Conservation (phyloP, 2,797 vertebrate species). For the Sciurus carolinensis region DNA sequence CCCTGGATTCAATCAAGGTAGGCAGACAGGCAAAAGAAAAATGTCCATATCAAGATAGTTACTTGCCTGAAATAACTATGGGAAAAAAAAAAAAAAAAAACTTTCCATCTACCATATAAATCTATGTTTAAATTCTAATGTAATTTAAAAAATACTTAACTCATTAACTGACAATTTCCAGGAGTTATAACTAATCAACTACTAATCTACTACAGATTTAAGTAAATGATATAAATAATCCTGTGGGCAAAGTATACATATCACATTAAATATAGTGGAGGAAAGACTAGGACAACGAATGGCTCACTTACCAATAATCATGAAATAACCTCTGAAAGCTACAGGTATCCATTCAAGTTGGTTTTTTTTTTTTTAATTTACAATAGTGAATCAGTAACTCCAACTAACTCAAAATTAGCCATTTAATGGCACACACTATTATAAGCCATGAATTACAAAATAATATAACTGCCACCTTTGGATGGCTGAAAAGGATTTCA, state of each 20-base stretch:
- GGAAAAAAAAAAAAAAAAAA: slow-evolving; percentile 5
- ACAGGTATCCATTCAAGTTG: background rate
- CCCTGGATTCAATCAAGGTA: too few species aligned
- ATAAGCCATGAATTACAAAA: slow-evolving; percentile 60
- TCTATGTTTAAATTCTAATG: slow-evolving; percentile 16
- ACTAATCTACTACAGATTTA: slow-evolving; percentile 27
- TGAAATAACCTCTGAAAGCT: slow-evolving; percentile 22
- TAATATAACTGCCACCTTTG: slow-evolving; percentile 47
- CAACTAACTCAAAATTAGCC: slow-evolving; percentile 1
- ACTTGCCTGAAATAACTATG: slow-evolving; percentile 52
- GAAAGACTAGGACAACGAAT: slow-evolving; percentile 23
- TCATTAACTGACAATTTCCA: slow-evolving; percentile 23
- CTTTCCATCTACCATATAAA: background rate
- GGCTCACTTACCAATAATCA: background rate
- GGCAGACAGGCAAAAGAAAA: too few species aligned
- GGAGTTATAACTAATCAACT: slow-evolving; percentile 53
- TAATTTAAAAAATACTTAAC: slow-evolving; percentile 60
- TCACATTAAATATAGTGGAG: background rate
- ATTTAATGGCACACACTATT: slow-evolving; percentile 57
- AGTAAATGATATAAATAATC: slow-evolving; percentile 4
- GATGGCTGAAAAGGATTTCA: slow-evolving; percentile 64
- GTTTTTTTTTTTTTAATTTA: background rate
- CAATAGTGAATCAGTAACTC: slow-evolving; percentile 18
- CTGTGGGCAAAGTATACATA: background rate
- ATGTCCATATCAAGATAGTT: background rate